Conservation (phyloP, 2,113 vertebrate genomes). For the Ariopsis seemanni region DNA sequence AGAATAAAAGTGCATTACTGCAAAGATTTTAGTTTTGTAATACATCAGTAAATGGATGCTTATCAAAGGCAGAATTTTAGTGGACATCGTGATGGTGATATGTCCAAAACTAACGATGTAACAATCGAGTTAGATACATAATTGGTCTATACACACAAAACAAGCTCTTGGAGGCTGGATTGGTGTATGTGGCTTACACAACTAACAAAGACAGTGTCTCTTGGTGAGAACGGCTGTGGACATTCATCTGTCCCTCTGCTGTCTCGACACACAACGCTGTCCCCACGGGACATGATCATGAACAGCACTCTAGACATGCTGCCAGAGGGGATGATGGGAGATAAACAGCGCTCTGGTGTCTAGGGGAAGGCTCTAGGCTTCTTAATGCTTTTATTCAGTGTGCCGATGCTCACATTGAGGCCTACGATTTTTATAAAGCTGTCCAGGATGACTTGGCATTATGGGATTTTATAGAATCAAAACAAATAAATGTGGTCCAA, state of each 20-base stretch:
- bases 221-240: background rate
- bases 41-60: background rate
- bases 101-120: background rate
- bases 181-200: background rate
- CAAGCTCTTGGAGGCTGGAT: background rate
- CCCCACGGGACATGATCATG: conserved; percentile 25
- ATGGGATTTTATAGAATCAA: background rate
- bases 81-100: background rate
- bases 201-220: conserved; percentile 2
- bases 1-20: background rate
- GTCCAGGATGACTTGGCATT: background rate
- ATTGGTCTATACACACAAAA: background rate
- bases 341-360: conserved; percentile 45
- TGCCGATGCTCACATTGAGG: background rate
- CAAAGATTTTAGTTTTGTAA: background rate
- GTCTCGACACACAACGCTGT: conserved; percentile 17
- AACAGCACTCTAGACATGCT: conserved; percentile 22
- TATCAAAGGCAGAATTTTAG: background rate
- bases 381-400: conserved; percentile 30
- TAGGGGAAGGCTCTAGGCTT: conserved; percentile 34
- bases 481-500: background rate
- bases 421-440: background rate
- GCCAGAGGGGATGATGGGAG: conserved; percentile 40
- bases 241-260: conserved; percentile 19
- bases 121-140: background rate